Evolutionary conservation across 2,113 vertebrate genomes (phyloP).

Genomic region (Cacatua alba): DNA sequence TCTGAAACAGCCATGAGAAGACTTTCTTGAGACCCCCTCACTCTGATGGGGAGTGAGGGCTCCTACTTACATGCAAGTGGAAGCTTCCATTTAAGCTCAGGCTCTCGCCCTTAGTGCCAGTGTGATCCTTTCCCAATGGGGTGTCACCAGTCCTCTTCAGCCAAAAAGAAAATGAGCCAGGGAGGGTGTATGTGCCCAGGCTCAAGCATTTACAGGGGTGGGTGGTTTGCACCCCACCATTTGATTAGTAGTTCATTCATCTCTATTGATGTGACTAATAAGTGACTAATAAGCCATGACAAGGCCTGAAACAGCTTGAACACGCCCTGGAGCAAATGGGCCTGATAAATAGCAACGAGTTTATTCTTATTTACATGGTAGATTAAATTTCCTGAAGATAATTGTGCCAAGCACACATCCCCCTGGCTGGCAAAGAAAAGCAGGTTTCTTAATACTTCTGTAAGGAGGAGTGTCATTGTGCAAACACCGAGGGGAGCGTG

Average conservation of each 20-base stretch:
- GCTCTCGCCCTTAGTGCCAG: not conserved
- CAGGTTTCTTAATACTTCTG: accelerated
- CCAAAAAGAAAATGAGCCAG: not conserved
- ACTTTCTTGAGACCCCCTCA: not conserved
- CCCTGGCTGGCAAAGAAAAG: not conserved
- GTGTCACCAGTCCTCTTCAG: not conserved
- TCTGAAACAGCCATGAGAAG: not conserved
- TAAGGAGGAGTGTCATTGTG: not conserved
- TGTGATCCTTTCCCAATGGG: accelerated
- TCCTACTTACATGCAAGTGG: not conserved
- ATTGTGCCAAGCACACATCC: not conserved
- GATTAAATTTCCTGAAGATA: not conserved
- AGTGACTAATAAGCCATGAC: not conserved
- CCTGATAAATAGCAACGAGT: not conserved
- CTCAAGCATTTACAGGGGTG: not conserved
- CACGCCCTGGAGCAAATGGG: accelerated
- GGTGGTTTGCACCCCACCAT: not conserved
- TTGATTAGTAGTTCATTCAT: not conserved
- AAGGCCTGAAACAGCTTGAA: not conserved
- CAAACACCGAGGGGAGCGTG: not conserved
- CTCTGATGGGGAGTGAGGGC: accelerated
- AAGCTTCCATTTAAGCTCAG: not conserved
- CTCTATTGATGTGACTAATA: not conserved
- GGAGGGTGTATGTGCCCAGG: no score
- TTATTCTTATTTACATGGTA: not conserved